These are phyloP conservation scores for Pelosia muscerda DNA, from an alignment of 2,888 invertebrate genomes.

Conservation along the genomic window DNA sequence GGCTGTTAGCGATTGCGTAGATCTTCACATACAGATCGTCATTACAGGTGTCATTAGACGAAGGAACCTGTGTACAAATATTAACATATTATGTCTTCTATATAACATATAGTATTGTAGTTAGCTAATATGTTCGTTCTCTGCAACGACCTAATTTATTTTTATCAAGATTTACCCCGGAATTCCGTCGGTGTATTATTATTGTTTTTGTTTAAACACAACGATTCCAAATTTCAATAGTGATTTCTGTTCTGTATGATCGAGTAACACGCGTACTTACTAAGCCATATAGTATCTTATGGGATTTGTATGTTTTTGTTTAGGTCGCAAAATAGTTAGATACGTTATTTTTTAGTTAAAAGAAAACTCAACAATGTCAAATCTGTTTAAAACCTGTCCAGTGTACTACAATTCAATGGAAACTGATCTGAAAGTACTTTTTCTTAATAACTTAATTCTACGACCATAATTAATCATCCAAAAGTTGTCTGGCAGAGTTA, in stretches of 20 bases:
- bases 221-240: background rate
- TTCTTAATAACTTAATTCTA: too few species aligned
- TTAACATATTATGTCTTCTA: background rate
- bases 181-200: background rate
- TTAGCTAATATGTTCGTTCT: background rate
- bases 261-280: background rate
- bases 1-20: background rate
- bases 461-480: too few species aligned
- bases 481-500: too few species aligned
- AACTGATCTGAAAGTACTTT: too few species aligned
- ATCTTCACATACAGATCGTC: background rate
- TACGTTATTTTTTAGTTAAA: too few species aligned
- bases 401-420: too few species aligned
- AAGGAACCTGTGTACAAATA: background rate
- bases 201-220: background rate
- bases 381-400: too few species aligned
- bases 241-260: background rate
- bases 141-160: constrained; percentile 4
- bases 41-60: background rate
- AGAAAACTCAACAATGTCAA: too few species aligned
- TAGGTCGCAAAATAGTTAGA: too few species aligned
- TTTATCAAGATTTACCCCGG: background rate
- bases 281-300: background rate
- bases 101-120: background rate
- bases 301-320: too few species aligned